Evolutionary conservation across 2,888 invertebrate genomes (phyloP), one percentile per base, ranked within the genome.

Genomic region (Tinea semifulvella): DNA sequence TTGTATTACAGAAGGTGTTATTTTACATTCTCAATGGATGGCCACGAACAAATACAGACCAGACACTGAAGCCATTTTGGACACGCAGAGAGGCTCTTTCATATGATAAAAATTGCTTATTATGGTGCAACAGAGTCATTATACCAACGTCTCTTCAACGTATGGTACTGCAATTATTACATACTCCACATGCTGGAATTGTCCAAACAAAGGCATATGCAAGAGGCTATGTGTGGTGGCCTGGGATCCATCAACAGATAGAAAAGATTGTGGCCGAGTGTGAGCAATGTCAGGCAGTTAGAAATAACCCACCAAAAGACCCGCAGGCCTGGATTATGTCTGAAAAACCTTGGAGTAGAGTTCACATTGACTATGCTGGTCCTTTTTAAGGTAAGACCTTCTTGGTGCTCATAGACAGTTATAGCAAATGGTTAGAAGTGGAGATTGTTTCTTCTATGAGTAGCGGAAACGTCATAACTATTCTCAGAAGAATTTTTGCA

Each of bases 11-110:
- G 3, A 49, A 48, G 42, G 45, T 51, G 10, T 27, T 44, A 44
- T 47, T 46, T 40, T 45, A 27, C 11, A 44, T 52, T 2, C 38
- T 50, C 5, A 45, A 49, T 47, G 51, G 53, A 2, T 53, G 52
- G 51, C 49, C 49, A 5, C 11, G 19, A 3, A 4, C 8, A 20
- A 13, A 19, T 6, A 11, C 4, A 6, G 13, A 39, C 10, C 6
- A 39, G n/a, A 11, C 10, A 19, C 8, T 19, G 2, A 17, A 16
- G 6, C 4, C 19, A 10, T 39, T 6, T 22, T 39, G 39, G 39
- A 3, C 19, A 19, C 3, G 19, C 4, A 3, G 39, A 7, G 19
- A n/a, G n/a, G 19, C 17, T 19, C 6, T 39, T 10, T 5, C 19
- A 17, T 4, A 19, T 6, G 3, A 11, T n/a, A 8, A 19, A 19